Conservation (phyloP, 2,113 vertebrate genomes). For the Muntiacus muntjak region DNA sequence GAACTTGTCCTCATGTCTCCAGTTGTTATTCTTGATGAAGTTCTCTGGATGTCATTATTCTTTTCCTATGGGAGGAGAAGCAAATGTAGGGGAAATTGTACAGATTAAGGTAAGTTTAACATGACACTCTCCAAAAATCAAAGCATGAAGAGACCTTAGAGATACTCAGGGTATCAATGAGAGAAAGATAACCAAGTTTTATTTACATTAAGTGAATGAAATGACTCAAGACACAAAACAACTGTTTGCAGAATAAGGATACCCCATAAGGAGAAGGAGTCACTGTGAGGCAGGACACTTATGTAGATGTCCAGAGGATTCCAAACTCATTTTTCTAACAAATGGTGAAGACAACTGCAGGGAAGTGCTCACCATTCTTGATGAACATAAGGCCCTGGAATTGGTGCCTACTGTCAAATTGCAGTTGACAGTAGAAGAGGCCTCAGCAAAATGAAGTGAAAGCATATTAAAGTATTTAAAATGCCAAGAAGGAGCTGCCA, state of each 20-base stretch:
- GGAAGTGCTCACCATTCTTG: fast-evolving
- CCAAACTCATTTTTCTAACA: not conserved
- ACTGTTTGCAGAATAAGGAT: not conserved
- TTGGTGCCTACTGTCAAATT: not conserved
- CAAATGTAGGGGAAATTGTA: not conserved
- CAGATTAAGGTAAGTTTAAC: not conserved
- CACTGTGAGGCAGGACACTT: not conserved
- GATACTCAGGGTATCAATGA: not conserved
- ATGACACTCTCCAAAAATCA: not conserved
- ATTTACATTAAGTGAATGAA: not conserved
- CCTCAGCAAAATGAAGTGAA: not conserved
- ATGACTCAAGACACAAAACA: not conserved
- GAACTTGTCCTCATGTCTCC: not conserved
- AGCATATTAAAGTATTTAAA: not conserved
- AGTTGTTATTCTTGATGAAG: not conserved
- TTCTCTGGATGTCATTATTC: not conserved
- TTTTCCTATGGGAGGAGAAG: not conserved
- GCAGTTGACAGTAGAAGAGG: not conserved
- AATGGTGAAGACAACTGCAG: fast-evolving
- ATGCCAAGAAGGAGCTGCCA: not conserved
- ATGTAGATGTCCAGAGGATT: not conserved
- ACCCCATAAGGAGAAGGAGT: fast-evolving
- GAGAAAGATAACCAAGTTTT: not conserved
- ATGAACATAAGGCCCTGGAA: not conserved
- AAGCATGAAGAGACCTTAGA: not conserved